Conservation (phyloP, 2,888 invertebrate species). For the Galeruca laticollis region DNA sequence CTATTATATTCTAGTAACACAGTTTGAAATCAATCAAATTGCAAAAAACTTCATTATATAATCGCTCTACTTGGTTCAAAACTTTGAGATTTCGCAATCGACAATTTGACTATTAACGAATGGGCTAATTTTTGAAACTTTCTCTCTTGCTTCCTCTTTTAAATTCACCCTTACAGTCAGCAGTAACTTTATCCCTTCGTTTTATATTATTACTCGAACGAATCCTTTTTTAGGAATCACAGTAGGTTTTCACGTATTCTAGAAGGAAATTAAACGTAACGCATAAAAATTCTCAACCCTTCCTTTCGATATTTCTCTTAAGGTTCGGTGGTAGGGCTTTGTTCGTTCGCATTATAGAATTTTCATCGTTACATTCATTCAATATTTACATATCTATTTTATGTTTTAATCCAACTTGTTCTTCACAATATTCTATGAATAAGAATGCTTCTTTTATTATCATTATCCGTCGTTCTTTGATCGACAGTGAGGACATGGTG, state of each 20-base stretch:
- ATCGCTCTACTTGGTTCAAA: too few relatives aligned
- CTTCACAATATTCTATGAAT: too few relatives aligned
- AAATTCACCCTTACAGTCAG: conserved; percentile 10
- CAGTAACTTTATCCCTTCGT: conserved; percentile 52
- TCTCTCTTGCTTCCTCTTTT: conserved; percentile 7
- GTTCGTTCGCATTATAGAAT: background rate
- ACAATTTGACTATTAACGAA: conserved; percentile 41
- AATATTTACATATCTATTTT: too few relatives aligned
- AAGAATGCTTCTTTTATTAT: too few relatives aligned
- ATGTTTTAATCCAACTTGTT: too few relatives aligned
- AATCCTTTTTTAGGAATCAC: conserved; percentile 31
- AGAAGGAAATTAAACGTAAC: conserved; percentile 59
- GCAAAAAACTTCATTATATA: too few relatives aligned
- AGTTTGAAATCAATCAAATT: too few relatives aligned
- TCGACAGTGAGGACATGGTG: too few relatives aligned
- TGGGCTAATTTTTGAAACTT: conserved; percentile 31
- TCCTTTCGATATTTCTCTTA: conserved; percentile 17
- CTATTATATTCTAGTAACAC: too few relatives aligned
- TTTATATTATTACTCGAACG: conserved; percentile 43
- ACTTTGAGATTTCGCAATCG: too few relatives aligned
- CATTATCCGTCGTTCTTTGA: too few relatives aligned
- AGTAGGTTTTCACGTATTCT: conserved; percentile 57
- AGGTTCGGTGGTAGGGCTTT: conserved; percentile 12
- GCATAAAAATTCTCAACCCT: conserved; percentile 48
- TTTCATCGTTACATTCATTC: too few relatives aligned